Evolutionary conservation across 2,113 vertebrate species (phyloP).

Genomic region (Jacana jacana): DNA sequence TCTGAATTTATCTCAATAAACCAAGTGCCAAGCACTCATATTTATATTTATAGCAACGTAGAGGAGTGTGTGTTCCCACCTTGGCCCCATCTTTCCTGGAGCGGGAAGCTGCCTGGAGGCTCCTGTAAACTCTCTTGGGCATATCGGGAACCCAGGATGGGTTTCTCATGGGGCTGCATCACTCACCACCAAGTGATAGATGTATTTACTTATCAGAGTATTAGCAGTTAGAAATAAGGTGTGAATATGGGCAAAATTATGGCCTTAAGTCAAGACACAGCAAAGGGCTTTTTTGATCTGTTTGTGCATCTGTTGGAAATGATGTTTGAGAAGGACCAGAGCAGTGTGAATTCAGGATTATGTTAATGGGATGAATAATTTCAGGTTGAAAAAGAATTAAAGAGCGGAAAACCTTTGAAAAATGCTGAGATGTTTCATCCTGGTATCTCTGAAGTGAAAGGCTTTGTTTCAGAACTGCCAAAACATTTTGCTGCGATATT

Average conservation of each 20-base stretch:
- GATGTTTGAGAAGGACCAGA: slow-evolving; percentile 13
- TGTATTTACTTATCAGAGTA: not conserved
- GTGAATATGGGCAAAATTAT: not conserved
- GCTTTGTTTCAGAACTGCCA: slow-evolving; percentile 62
- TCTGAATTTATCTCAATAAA: not conserved
- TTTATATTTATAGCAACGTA: not conserved
- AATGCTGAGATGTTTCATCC: not conserved
- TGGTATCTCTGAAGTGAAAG: slow-evolving; percentile 26
- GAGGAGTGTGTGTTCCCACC: not conserved
- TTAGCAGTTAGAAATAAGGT: not conserved
- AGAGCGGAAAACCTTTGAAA: slow-evolving; percentile 54
- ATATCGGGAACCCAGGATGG: not conserved
- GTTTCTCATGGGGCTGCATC: not conserved
- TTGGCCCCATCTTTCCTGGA: not conserved
- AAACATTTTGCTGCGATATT: slow-evolving; percentile 29
- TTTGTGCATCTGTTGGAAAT: not conserved
- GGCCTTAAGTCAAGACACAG: not conserved
- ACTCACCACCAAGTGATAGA: rapidly evolving
- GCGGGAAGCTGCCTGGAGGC: not conserved
- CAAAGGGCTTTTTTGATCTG: not conserved
- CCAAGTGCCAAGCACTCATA: rapidly evolving
- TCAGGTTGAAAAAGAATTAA: slow-evolving; percentile 46
- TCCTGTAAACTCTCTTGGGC: not conserved
- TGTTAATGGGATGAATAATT: slow-evolving; percentile 51
- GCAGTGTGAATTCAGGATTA: slow-evolving; percentile 39